These are phyloP conservation scores for Amazonetta brasiliensis DNA, from an alignment of 2,797 vertebrate genomes.

Conservation along the genomic window DNA sequence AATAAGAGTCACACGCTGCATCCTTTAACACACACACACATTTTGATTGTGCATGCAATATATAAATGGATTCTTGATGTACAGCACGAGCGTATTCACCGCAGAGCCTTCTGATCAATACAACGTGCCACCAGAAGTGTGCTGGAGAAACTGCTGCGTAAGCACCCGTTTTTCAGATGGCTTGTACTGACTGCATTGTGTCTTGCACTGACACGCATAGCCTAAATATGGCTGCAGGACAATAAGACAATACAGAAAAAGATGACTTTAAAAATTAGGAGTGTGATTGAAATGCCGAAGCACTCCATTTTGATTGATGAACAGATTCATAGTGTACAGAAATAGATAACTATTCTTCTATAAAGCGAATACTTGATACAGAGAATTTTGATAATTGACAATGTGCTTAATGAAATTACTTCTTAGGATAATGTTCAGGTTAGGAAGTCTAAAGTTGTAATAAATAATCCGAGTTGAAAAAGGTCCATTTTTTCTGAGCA, in stretches of 20 bases:
- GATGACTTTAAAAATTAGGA: not conserved
- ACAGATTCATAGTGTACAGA: not conserved
- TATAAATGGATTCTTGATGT: not conserved
- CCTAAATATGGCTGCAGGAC: not conserved
- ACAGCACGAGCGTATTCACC: not conserved
- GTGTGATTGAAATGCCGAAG: not conserved
- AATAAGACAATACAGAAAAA: not conserved
- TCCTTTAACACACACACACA: not conserved
- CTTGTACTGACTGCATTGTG: not conserved
- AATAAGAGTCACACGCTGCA: not conserved
- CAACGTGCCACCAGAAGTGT: not conserved
- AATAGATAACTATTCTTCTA: not conserved
- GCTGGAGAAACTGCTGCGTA: not conserved
- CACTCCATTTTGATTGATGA: not conserved
- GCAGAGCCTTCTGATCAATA: constrained; percentile 8
- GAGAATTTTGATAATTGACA: not conserved
- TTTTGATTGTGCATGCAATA: not conserved
- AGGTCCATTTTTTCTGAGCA: not conserved
- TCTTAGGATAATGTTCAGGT: not conserved
- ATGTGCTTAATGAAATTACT: not conserved
- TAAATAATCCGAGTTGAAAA: not conserved
- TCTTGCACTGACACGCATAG: not conserved
- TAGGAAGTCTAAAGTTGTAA: not conserved
- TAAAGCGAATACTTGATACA: not conserved
- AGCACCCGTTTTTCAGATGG: not conserved